phyloP scores from a whole-genome alignment of 2,113 vertebrate genomes.

The Cyanistes caeruleus region DNA sequence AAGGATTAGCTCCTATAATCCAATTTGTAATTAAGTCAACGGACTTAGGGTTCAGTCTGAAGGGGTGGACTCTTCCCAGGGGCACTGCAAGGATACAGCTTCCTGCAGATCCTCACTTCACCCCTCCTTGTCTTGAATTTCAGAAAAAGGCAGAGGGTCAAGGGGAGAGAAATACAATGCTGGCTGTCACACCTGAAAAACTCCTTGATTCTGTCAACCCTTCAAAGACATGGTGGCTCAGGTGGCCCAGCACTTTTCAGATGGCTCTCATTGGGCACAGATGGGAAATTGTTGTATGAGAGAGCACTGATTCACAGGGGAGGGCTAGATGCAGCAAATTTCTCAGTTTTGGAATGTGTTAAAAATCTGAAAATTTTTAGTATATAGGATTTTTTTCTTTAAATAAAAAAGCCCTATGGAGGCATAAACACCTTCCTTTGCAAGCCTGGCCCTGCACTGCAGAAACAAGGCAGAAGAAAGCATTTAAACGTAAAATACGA shows the following conservation, averaged over 20 bases:
- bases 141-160: neutral
- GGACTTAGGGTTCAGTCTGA: neutral
- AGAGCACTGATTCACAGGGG: neutral
- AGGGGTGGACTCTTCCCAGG: neutral
- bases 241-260: neutral
- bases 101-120: neutral
- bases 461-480: neutral
- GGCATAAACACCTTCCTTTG: neutral
- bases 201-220: neutral
- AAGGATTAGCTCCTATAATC: constrained; percentile 53
- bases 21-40: constrained; percentile 61
- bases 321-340: neutral
- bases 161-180: neutral
- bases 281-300: neutral
- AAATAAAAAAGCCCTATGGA: neutral
- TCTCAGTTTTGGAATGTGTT: neutral
- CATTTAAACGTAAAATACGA: neutral
- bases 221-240: neutral
- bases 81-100: neutral
- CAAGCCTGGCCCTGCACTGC: neutral
- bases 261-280: neutral
- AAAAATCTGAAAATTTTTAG: neutral
- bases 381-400: neutral
- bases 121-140: neutral
- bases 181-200: neutral